Base-by-base conservation (phyloP, 2,888 invertebrate species). In the Leptinotarsa rubiginosa region DNA sequence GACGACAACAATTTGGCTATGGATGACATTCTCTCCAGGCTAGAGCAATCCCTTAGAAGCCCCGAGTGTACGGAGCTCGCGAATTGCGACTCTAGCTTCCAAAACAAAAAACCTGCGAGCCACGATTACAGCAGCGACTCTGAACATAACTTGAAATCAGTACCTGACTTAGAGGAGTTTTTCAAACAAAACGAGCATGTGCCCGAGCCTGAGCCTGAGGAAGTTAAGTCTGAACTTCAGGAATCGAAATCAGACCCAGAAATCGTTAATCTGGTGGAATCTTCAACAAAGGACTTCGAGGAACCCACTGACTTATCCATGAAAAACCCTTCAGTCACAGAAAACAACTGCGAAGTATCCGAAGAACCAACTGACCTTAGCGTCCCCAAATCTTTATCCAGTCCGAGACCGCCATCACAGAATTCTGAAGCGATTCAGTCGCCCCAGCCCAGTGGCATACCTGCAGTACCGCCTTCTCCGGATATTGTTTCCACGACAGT, bases 391-490 rank as follows among this genome's bases (percentile, higher is more conserved):
- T 88, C 87, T 77, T 88, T 89, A 7, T 85, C 88, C 76, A 87
- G 89, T 79, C 88, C 88, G 79, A 88, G 93, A 74, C 92, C 93
- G 10, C 91, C 91, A 7, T 93, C 93, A 2, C 90, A 92, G 76
- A 92, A 91, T 81, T 93, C 93, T 1, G 93, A 93, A 85, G 91
- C 93, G 50, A 91, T 93, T 84, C 93, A 93, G 85, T 93, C 94
- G 7, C 93, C 94, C 3, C 92, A 92, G 81, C 93, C 93, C 3
- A 93, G 93, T 80, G 93, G 93, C 22, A 91, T 93, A 72, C 92
- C 93, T 41, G 92, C 92, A 52, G 90, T 93, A 62, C 92, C 92
- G 54, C 92, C 92, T 25, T 93, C 93, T 12, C 93, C 93, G 18
- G 93, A 93, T 86, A 89, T 92, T 82, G 90, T 91, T 74, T 89